Percentiles rank a stretch among this genome's conserved stretches.
These are phyloP conservation scores for Phalacrocorax brasilianus DNA, from an alignment of 2,113 vertebrate species.

Conservation along the genomic window DNA sequence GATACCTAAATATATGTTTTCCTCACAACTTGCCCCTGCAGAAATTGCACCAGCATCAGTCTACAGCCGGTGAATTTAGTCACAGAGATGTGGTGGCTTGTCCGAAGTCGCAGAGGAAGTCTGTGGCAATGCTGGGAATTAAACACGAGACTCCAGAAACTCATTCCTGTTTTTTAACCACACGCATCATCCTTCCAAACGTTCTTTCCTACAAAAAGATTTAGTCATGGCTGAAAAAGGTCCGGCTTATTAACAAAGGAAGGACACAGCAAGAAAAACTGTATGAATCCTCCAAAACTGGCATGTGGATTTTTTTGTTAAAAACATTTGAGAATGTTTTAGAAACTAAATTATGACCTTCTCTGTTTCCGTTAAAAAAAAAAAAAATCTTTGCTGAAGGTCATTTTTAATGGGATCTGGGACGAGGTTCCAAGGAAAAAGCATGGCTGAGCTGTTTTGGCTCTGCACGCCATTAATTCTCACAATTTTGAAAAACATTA, in stretches of 20 bases:
- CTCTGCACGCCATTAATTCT: not conserved
- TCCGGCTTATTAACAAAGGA: not conserved
- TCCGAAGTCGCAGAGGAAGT: slow-evolving; percentile 25
- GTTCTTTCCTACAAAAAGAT: slow-evolving; percentile 1
- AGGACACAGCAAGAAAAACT: not conserved
- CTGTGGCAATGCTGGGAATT: slow-evolving; percentile 31
- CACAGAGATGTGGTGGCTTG: slow-evolving; percentile 8
- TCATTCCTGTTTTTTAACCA: slow-evolving; percentile 23
- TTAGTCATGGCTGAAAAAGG: slow-evolving; percentile 23
- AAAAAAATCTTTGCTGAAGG: not conserved
- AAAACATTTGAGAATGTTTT: slow-evolving; percentile 3
- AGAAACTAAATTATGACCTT: not conserved
- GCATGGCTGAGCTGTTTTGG: not conserved
- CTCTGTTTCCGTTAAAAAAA: not conserved
- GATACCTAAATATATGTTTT: not conserved
- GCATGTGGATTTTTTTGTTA: not conserved
- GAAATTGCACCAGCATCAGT: not conserved
- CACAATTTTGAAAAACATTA: not conserved
- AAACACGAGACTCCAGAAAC: slow-evolving; percentile 19
- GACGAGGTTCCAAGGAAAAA: not conserved
- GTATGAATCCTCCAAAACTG: not conserved
- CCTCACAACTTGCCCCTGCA: not conserved
- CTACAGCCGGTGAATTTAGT: not conserved
- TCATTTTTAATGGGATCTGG: not conserved
- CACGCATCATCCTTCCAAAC: not conserved